Evolutionary conservation across 2,888 invertebrate species (phyloP).

Genomic region (Bursaphelenchus okinawaensis): DNA sequence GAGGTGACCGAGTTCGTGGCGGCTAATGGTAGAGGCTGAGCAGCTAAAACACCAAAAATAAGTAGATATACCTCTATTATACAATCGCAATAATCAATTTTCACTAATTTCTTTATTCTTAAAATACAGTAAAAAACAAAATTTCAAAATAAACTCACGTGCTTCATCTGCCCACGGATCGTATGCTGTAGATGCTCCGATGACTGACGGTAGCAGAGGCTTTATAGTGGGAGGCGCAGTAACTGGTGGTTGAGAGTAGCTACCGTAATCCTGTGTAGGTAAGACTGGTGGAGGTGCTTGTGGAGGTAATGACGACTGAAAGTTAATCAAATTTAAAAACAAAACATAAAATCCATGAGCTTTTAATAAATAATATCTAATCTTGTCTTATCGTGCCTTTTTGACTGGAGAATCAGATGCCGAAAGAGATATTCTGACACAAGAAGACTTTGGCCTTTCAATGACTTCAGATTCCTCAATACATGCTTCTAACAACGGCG

Average conservation of each 20-base stretch:
- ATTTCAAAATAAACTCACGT: constrained; percentile 8
- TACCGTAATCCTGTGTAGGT: constrained; percentile 6
- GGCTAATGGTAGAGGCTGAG: constrained; percentile 3
- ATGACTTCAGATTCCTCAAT: constrained; percentile 13
- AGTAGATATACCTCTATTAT: too few species aligned
- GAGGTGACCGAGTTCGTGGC: not conserved
- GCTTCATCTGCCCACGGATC: constrained; percentile 34
- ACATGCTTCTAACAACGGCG: constrained; percentile 17
- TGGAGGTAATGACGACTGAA: constrained; percentile 17
- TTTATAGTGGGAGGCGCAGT: not conserved
- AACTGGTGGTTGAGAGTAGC: not conserved
- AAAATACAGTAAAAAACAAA: too few species aligned
- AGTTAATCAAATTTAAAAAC: constrained; percentile 8
- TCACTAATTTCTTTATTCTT: too few species aligned
- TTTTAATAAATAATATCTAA: not conserved
- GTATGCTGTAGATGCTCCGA: constrained; percentile 3
- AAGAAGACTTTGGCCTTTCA: not conserved
- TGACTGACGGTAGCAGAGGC: constrained; percentile 63
- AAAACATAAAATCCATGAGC: not conserved
- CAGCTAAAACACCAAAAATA: constrained; percentile 2
- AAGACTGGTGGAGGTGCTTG: not conserved
- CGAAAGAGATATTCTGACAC: not conserved
- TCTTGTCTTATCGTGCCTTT: not conserved
- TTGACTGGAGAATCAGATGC: constrained; percentile 2
- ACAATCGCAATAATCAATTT: too few species aligned